phyloP scores from a whole-genome alignment of 2,113 vertebrate species.

The Anguilla japonica region DNA sequence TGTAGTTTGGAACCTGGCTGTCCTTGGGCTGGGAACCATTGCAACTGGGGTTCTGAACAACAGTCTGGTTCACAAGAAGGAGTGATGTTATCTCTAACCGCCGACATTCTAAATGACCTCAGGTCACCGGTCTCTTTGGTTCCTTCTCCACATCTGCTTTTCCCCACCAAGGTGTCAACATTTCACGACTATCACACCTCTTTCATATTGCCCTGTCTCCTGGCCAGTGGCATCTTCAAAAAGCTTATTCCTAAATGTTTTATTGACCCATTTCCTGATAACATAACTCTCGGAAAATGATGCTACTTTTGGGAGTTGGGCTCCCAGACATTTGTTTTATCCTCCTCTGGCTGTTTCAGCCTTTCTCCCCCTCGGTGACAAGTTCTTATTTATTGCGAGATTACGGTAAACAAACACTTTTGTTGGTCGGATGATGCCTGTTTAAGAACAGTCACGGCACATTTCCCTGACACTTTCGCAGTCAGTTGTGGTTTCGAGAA shows the following conservation, averaged over 20 bases:
- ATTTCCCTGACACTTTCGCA: neutral
- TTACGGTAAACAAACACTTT: neutral
- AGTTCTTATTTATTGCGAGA: constrained; percentile 7
- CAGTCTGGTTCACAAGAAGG: neutral
- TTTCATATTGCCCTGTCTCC: neutral
- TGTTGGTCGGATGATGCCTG: neutral
- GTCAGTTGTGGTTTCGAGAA: neutral
- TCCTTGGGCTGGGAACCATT: neutral
- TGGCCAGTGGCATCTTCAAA: neutral
- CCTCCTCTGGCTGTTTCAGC: neutral
- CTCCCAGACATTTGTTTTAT: neutral
- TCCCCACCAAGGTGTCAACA: neutral
- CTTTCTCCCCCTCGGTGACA: neutral
- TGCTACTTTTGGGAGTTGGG: neutral
- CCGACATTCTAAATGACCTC: neutral
- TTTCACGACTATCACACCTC: neutral
- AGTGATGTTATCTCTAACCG: neutral
- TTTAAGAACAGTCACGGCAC: neutral
- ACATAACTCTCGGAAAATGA: neutral
- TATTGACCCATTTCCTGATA: neutral
- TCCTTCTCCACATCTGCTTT: neutral
- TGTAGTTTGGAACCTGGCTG: neutral
- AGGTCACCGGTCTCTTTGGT: neutral
- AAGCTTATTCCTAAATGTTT: neutral
- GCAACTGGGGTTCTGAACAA: neutral